Evolutionary conservation across 1,140 invertebrate genomes (phyloP), one percentile per base, ranked within the genome.

Genomic region (Coenobita brevimanus): DNA sequence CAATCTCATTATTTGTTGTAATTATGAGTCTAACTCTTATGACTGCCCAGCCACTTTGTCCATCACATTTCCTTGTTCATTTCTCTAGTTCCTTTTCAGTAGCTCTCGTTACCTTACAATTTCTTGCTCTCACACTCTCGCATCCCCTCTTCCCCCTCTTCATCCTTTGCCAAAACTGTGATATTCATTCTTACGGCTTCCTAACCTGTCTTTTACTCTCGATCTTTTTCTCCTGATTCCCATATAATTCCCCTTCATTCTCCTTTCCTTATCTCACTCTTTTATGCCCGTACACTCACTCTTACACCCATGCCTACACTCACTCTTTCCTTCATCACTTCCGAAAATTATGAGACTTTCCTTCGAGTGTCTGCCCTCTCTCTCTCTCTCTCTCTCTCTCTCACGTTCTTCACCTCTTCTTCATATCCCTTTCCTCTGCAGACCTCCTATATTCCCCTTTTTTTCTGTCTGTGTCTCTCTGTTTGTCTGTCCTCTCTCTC

Each of bases 201-300:
- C n/a, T n/a, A n/a, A n/a, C n/a, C 36, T 67, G 62, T 67, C 36
- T 24, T 30, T 67, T 67, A 67, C n/a, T n/a, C n/a, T n/a, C n/a
- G n/a, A n/a, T n/a, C n/a, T 21, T 67, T 33, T 10, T 67, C 62
- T 33, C 62, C 36, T 67, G 62, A n/a, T 64, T 21, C 4, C 21
- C 21, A 24, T 64, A 6, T 30, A 6, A n/a, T 64, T 30, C 4
- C 62, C 21, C 21, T 64, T 30, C 21, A 6, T 21, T 64, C 62
- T 6, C 62, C 21, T 21, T 21, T 30, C 21, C 21, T 64, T 30
- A 6, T 30, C 33, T 64, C 62, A 6, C 62, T 64, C 21, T 64
- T 30, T 64, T 30, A 64, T 21, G 60, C 6, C 21, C 21, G 0
- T 0, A 27, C 3, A 0, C 8, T 64, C 10, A 6, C 30, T 4